Conservation (phyloP, 2,888 invertebrate genomes). For the Drosophila mimetica region DNA sequence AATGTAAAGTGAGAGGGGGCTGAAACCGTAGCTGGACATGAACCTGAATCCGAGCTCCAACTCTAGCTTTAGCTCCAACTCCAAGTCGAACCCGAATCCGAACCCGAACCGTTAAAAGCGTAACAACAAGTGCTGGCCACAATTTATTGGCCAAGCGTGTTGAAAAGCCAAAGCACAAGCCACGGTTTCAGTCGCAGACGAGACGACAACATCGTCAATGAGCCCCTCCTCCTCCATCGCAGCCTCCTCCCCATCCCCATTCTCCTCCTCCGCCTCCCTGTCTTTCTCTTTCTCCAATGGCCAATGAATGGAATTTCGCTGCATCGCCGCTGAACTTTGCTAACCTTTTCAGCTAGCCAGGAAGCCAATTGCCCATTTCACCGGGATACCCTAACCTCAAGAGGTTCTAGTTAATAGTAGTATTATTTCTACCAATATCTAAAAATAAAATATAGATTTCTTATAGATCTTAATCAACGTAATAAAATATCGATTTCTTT, state of each 20-base stretch:
- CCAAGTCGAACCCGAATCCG: conserved; percentile 58
- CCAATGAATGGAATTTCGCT: conserved; percentile 73
- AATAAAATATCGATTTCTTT: too few relatives aligned
- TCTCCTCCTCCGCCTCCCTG: conserved; percentile 5
- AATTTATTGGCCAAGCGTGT: conserved; percentile 78
- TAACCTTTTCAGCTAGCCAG: conserved; percentile 70
- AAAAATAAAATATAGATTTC: too few relatives aligned
- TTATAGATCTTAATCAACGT: too few relatives aligned
- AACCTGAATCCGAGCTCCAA: conserved; percentile 49
- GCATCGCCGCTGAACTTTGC: conserved; percentile 66
- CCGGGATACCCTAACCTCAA: conserved; percentile 46
- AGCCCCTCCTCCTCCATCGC: conserved; percentile 29
- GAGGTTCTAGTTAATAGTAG: not conserved
- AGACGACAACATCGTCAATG: conserved; percentile 69
- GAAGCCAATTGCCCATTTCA: conserved; percentile 64
- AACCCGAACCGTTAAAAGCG: conserved; percentile 78
- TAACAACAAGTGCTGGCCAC: conserved; percentile 75
- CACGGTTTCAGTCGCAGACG: conserved; percentile 24
- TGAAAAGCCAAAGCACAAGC: conserved; percentile 67
- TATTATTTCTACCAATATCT: too few relatives aligned
- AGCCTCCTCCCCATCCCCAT: not conserved
- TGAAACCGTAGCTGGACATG: conserved; percentile 42
- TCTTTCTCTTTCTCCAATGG: conserved; percentile 30
- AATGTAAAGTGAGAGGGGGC: conserved; percentile 54
- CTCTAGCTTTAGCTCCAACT: conserved; percentile 50